Evolutionary conservation across 2,797 vertebrate genomes (phyloP), one percentile per base, ranked within the genome.

Genomic region (Linurgus olivaceus): DNA sequence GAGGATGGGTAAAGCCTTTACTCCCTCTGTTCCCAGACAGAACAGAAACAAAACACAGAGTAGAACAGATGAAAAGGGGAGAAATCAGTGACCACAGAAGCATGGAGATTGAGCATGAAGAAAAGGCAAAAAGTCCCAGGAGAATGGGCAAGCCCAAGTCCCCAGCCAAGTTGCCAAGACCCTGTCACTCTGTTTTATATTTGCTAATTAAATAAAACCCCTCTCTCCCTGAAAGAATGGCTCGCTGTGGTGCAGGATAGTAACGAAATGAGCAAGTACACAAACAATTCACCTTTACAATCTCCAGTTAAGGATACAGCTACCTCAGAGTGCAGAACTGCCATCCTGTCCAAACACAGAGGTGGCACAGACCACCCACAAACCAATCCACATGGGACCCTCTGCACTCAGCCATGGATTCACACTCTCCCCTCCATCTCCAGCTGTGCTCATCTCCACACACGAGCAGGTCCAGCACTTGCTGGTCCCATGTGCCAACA

Each of bases 371-470:
- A 52, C 1, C 37, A 51, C 5, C 62, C 6, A 42, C 45, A 67
- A 28, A 14, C 10, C 23, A 40, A 20, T 7, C 50, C 2, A 24
- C 67, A 29, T 0, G 0, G 62, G 15, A 47, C 16, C 24, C 33
- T 50, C 29, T 8, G 10, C 40, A 25, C 52, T 44, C 71, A 58
- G 59, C 17, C 15, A 24, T 11, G 13, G 12, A 52, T 48, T 28
- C 35, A 33, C 52, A n/a, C 6, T 16, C 8, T 20, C 23, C 40
- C 42, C 57, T 54, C 25, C 38, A 6, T 11, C 51, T 68, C 52
- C 31, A 71, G 45, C 13, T 14, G 19, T 8, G 57, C 17, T 44
- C 19, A 21, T 7, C 45, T 45, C 68, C 19, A 28, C 40, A n/a
- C 2, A 2, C 0, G 4, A 28, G 11, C 59, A 58, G 57, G 29